Evolutionary conservation across 2,888 invertebrate genomes (phyloP).

Genomic region (Hartigia nigra): DNA sequence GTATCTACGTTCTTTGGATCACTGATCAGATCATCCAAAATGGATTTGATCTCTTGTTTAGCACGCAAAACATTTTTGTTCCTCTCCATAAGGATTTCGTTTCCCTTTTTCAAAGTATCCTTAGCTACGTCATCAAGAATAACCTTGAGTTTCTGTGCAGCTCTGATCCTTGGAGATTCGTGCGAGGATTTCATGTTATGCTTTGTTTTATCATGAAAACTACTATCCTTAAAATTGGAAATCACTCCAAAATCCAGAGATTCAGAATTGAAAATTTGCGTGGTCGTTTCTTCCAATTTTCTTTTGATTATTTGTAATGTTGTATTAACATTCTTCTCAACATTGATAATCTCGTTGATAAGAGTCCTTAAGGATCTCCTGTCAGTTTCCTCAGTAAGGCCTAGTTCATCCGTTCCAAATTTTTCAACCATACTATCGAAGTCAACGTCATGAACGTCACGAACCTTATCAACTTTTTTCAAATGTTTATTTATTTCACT

Average conservation of each 20-base stretch:
- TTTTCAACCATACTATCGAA: constrained; percentile 25
- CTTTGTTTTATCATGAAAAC: constrained; percentile 12
- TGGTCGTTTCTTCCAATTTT: constrained; percentile 23
- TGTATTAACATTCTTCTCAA: constrained; percentile 41
- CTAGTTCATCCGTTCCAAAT: constrained; percentile 34
- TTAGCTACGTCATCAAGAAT: constrained; percentile 12
- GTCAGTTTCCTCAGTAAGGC: constrained; percentile 34
- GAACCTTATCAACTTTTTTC: constrained; percentile 3
- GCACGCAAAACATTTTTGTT: constrained; percentile 19
- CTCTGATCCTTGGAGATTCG: neutral
- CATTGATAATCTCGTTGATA: constrained; percentile 36
- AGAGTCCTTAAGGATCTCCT: constrained; percentile 32
- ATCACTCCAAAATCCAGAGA: neutral
- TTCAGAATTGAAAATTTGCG: neutral
- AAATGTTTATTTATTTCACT: constrained; percentile 22
- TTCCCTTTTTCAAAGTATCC: constrained; percentile 4
- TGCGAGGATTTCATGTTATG: constrained; percentile 2
- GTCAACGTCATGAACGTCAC: constrained; percentile 12
- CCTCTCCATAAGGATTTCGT: neutral
- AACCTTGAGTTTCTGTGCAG: constrained; percentile 8
- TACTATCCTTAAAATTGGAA: constrained; percentile 14
- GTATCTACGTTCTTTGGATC: neutral
- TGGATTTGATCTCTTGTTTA: constrained; percentile 14
- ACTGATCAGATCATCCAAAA: constrained; percentile 8
- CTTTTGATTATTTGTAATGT: constrained; percentile 39